Evolutionary conservation across 2,797 vertebrate genomes (phyloP), one percentile per base, ranked within the genome.

Genomic region (Petrocephalus sullivani): DNA sequence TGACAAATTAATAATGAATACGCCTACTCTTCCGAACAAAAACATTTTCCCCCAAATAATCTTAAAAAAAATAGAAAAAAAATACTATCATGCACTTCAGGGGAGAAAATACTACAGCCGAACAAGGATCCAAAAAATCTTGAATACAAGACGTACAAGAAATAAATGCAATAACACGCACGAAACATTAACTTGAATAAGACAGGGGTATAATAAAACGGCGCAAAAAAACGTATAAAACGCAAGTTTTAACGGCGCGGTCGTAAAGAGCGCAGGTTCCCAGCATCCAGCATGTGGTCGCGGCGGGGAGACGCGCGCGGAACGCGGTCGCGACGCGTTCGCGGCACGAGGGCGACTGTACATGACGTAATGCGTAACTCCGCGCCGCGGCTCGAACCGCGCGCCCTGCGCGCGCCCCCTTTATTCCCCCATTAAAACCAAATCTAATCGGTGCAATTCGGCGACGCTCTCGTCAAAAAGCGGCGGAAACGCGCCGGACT

Each of bases 331-430:
- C 19, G 56, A 86, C 60, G 33, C 53, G 53, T 41, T 57, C 23
- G 12, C 21, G n/a, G 21, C 83, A 56, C 83, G 28, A 85, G 83
- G 83, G 33, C 83, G 28, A 86, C 84, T 86, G 84, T 86, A 86
- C 84, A 87, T 87, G 85, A 87, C 67, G 71, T 88, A 57, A 81
- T 88, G 75, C 71, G n/a, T 1, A 46, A 60, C 53, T 46, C 56
- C 58, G 60, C 54, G 41, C 53, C 16, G 54, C 53, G 53, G 60
- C 33, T 58, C 56, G 64, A 28, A 37, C 33, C 33, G 64, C 28
- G 33, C 41, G 41, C 41, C 4, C 33, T 33, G 28, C 33, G 10
- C 28, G 6, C 64, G 64, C 64, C 37, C 33, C 28, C 33, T 12
- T 16, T 71, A 46, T 46, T 4, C 41, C 41, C 33, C 64, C 28